Evolutionary conservation across 2,113 vertebrate species (phyloP), one percentile per base, ranked within the genome.

Genomic region (Triplophysa rosa): DNA sequence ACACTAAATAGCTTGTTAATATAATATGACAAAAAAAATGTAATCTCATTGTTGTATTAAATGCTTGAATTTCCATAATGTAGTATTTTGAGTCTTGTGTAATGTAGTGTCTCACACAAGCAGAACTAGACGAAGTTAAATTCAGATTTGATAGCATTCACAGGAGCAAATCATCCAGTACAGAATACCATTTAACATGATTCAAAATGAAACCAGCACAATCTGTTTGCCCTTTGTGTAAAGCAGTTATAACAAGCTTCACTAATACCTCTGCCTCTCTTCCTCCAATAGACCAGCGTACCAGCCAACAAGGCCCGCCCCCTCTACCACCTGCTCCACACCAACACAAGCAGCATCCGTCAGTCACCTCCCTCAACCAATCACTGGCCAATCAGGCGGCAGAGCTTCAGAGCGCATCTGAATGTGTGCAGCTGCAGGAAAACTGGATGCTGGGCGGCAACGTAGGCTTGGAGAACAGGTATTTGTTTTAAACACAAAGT

Each of bases 381-480:
- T 96, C 96, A 72, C 93, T 99, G 95, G 97, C 96, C 92, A 96
- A 95, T 91, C 96, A 97, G 85, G 96, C 96, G 93, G 94, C 95
- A 90, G 97, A 98, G 93, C 95, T 99, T 94, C 98, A 98, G 94
- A 97, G 96, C 91, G 97, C 98, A 90, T 96, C 97, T 79, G 97
- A 99, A 95, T 98, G 97, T 87, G 97, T 98, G 95, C 98, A 98
- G 96, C 97, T 99, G 96, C 98, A 99, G 94, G 97, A 98, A 95
- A 99, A 97, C 96, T 99, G 97, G 97, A 97, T 99, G 89, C 95
- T 99, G 94, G 97, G 97, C 92, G 97, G 96, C 95, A 98, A 98
- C 94, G 95, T 97, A 45, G 96, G 96, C 92, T 95, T 99, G 95
- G 97, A 99, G 93, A 98, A 96, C 96, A 97, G 98, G 97, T 98